Percentiles rank a stretch among this genome's conserved stretches.
Conservation (phyloP, 2,888 invertebrate species). For the Ochlodes sylvanus region DNA sequence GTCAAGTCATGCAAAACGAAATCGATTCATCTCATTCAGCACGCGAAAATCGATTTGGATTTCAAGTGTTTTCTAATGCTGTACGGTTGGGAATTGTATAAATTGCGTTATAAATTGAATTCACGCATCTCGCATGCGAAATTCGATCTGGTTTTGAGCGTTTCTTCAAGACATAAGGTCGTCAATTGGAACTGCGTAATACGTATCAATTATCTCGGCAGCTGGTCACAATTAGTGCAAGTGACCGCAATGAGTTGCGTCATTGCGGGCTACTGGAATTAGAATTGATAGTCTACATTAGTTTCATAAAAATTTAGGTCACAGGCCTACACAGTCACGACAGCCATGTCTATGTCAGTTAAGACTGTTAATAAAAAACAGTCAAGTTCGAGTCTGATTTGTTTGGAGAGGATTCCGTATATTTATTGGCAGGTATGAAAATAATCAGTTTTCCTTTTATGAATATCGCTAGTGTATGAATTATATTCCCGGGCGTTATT, state of each 20-base stretch:
- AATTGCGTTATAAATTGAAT: conserved; percentile 23
- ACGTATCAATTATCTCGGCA: conserved; percentile 73
- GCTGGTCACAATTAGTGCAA: conserved; percentile 81
- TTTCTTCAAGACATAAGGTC: conserved; percentile 39
- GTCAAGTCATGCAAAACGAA: conserved; percentile 5
- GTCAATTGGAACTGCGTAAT: conserved; percentile 53
- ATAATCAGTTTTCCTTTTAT: too few species aligned
- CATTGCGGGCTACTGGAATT: conserved; percentile 63
- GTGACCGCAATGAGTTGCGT: conserved; percentile 82
- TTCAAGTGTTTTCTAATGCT: conserved; percentile 19
- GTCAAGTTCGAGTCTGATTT: neutral
- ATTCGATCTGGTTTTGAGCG: conserved; percentile 31
- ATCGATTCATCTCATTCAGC: conserved; percentile 26
- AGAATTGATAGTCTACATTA: conserved; percentile 66
- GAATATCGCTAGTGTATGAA: too few species aligned
- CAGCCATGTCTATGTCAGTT: conserved; percentile 3
- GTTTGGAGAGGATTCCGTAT: neutral
- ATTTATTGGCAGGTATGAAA: too few species aligned
- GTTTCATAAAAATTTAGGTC: conserved; percentile 42
- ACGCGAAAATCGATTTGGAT: conserved; percentile 26
- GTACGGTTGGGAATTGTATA: conserved; percentile 29
- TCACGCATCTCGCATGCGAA: conserved; percentile 28
- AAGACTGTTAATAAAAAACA: conserved; percentile 2
- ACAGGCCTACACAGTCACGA: conserved; percentile 29
- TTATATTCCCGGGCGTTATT: too few species aligned